phyloP scores from a whole-genome alignment of 2,113 vertebrate species.

The Solenodon paradoxus region DNA sequence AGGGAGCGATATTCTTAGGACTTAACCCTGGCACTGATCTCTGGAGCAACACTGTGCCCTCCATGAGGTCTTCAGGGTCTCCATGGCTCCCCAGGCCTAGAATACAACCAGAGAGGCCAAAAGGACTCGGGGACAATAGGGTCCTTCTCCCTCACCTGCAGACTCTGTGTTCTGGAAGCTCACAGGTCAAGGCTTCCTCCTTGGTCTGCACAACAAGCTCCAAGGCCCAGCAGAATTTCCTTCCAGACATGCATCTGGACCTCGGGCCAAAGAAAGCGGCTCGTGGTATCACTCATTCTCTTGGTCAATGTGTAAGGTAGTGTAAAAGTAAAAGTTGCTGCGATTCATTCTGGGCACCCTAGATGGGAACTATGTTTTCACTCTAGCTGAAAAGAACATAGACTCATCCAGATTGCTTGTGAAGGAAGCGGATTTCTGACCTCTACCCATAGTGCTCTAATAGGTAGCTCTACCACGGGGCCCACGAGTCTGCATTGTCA shows the following conservation, averaged over 20 bases:
- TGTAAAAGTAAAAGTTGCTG: not conserved
- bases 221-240: not conserved
- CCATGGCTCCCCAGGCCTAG: not conserved
- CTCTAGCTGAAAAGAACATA: slow-evolving; percentile 11
- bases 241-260: not conserved
- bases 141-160: too few relatives aligned
- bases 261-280: not conserved
- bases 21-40: not conserved
- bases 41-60: not conserved
- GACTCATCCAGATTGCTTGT: not conserved
- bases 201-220: not conserved
- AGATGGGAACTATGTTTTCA: not conserved
- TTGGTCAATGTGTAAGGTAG: not conserved
- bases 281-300: not conserved
- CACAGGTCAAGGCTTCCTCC: not conserved
- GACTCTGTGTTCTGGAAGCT: not conserved
- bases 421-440: not conserved
- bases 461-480: not conserved
- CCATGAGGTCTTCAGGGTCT: not conserved
- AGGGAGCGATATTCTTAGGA: not conserved
- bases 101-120: not conserved
- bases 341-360: not conserved
- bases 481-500: too few relatives aligned
- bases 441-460: not conserved
- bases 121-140: not conserved